A percentile compares a stretch with the other conserved stretches of the same genome.
phyloP scores from a whole-genome alignment of 1,140 invertebrate species.

The Mercenaria mercenaria region DNA sequence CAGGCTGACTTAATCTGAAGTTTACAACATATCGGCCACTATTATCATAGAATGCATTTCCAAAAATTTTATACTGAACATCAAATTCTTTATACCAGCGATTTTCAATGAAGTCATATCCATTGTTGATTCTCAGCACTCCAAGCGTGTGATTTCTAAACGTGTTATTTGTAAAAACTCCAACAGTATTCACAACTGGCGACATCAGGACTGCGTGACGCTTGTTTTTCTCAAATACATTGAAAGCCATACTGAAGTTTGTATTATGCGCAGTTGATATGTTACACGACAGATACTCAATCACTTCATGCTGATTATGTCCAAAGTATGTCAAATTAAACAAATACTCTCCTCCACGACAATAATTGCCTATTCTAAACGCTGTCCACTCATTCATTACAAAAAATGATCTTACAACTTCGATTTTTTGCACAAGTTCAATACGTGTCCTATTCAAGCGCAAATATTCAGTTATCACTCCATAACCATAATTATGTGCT shows the following conservation, averaged over 20 bases:
- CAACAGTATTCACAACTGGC: slow-evolving; percentile 84
- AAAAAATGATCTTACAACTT: slow-evolving; percentile 79
- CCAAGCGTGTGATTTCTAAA: slow-evolving; percentile 94
- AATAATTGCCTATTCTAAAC: slow-evolving; percentile 84
- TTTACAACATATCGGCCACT: slow-evolving; percentile 95
- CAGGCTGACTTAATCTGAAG: slow-evolving; percentile 95
- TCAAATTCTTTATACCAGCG: slow-evolving; percentile 83
- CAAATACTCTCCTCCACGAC: slow-evolving; percentile 76
- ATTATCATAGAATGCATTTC: slow-evolving; percentile 96
- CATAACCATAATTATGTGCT: slow-evolving; percentile 84
- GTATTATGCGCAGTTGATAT: slow-evolving; percentile 72
- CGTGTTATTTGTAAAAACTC: slow-evolving; percentile 89
- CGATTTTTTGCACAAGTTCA: slow-evolving; percentile 77
- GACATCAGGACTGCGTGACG: slow-evolving; percentile 83
- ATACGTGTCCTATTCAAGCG: slow-evolving; percentile 78
- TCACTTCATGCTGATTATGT: slow-evolving; percentile 80
- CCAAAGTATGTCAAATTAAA: slow-evolving; percentile 83
- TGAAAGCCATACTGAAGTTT: slow-evolving; percentile 84
- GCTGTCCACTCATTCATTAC: slow-evolving; percentile 82
- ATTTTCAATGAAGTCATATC: slow-evolving; percentile 87
- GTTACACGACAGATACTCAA: slow-evolving; percentile 85
- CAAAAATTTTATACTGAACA: slow-evolving; percentile 90
- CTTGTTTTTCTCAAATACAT: slow-evolving; percentile 80
- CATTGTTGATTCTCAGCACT: slow-evolving; percentile 95
- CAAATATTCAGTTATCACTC: slow-evolving; percentile 81